Conservation (phyloP, 2,797 vertebrate genomes). For the Psittacula echo region DNA sequence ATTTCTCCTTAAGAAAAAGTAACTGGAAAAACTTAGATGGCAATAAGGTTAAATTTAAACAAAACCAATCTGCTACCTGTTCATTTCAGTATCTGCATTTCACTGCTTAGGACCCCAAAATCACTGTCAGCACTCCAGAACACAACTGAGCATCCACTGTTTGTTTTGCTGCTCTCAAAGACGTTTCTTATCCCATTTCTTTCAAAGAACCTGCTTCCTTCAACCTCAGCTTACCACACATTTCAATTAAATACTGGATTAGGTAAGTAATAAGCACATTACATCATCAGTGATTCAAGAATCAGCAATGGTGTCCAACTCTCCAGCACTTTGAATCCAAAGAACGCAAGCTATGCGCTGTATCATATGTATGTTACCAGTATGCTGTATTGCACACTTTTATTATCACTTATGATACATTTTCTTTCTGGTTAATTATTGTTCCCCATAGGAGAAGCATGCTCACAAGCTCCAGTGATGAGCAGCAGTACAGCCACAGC, state of each 20-base stretch:
- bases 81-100: neutral
- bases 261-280: neutral
- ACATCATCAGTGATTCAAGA: neutral
- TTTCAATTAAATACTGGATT: neutral
- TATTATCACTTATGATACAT: neutral
- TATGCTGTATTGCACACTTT: neutral
- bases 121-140: neutral
- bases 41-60: neutral
- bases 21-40: neutral
- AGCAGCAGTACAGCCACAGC: neutral
- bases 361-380: neutral
- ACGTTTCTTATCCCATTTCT: neutral
- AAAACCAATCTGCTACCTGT: neutral
- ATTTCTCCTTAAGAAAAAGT: neutral
- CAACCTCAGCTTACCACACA: neutral
- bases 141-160: neutral
- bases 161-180: neutral
- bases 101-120: neutral
- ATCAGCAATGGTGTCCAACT: neutral
- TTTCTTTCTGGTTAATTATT: neutral
- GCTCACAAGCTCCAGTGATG: neutral
- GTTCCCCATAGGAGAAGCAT: neutral
- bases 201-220: neutral
- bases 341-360: neutral
- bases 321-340: neutral